Conservation (phyloP, 2,113 vertebrate species). For the Labeo catla region DNA sequence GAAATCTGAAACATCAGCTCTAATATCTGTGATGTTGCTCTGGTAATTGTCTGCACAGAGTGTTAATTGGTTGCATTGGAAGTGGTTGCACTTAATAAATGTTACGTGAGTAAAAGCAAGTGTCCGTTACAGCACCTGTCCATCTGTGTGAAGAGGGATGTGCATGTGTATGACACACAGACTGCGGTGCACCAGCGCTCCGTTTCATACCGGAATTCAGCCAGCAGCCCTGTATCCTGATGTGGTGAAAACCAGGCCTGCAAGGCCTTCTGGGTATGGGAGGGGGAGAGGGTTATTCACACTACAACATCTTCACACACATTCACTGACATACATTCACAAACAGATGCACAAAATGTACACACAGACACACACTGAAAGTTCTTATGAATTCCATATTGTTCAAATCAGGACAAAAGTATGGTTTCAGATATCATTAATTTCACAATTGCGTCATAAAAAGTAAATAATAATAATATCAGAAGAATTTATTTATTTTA, state of each 20-base stretch:
- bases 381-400: neutral
- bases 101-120: slow-evolving; percentile 37
- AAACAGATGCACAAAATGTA: neutral
- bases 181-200: slow-evolving; percentile 73
- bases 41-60: neutral
- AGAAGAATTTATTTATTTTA: neutral
- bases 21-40: neutral
- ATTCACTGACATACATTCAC: slow-evolving; percentile 9
- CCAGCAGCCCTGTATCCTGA: slow-evolving; percentile 82
- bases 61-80: neutral
- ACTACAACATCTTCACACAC: slow-evolving; percentile 44
- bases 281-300: slow-evolving; percentile 58
- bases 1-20: neutral
- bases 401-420: neutral
- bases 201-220: slow-evolving; percentile 83
- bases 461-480: neutral
- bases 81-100: neutral
- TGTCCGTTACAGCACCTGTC: slow-evolving; percentile 75
- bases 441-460: neutral
- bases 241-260: slow-evolving; percentile 75
- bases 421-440: neutral
- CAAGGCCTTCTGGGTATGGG: slow-evolving; percentile 64
- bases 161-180: slow-evolving; percentile 69
- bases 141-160: slow-evolving; percentile 61
- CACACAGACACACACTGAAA: neutral